A percentile compares a stretch with the other conserved stretches of the same genome.
Conservation (phyloP, 92 coral and sea anemone species). For the Parazoanthus darwini region DNA sequence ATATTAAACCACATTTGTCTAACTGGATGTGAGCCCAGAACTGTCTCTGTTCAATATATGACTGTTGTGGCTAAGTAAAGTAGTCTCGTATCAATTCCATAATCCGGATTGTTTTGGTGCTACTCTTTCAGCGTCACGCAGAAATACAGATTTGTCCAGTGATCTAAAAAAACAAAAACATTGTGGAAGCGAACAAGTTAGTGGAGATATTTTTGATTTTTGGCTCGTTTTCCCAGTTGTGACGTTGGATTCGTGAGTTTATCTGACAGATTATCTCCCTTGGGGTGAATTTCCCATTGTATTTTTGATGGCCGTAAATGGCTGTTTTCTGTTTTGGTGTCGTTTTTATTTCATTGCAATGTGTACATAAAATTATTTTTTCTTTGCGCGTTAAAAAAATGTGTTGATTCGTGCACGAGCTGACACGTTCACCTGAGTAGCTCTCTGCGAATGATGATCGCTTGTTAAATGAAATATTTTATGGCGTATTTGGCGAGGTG, state of each 20-base stretch:
- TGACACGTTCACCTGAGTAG: neutral
- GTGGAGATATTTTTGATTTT: constrained; percentile 19
- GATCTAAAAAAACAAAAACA: constrained; percentile 20
- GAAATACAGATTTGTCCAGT: constrained; percentile 21
- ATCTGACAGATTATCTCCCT: constrained; percentile 42
- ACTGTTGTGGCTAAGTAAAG: constrained; percentile 14
- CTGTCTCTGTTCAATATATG: constrained; percentile 41
- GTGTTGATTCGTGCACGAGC: neutral
- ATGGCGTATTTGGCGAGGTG: constrained; percentile 32
- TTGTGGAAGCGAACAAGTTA: neutral
- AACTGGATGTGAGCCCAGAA: constrained; percentile 47
- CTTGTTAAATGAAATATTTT: constrained; percentile 1
- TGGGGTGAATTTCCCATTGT: constrained; percentile 43
- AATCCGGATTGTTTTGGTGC: constrained; percentile 37
- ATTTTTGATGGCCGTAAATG: constrained; percentile 39
- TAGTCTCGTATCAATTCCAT: constrained; percentile 36
- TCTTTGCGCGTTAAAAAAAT: neutral
- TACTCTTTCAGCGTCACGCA: constrained; percentile 38
- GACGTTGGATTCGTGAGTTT: constrained; percentile 21
- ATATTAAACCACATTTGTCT: constrained; percentile 41
- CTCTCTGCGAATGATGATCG: neutral
- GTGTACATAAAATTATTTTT: constrained; percentile 37
- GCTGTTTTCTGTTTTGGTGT: constrained; percentile 34
- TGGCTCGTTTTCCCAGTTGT: constrained; percentile 21
- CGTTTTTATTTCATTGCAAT: constrained; percentile 5